Evolutionary conservation across 2,113 vertebrate species (phyloP), one percentile per base, ranked within the genome.

Genomic region (Megalops atlanticus): DNA sequence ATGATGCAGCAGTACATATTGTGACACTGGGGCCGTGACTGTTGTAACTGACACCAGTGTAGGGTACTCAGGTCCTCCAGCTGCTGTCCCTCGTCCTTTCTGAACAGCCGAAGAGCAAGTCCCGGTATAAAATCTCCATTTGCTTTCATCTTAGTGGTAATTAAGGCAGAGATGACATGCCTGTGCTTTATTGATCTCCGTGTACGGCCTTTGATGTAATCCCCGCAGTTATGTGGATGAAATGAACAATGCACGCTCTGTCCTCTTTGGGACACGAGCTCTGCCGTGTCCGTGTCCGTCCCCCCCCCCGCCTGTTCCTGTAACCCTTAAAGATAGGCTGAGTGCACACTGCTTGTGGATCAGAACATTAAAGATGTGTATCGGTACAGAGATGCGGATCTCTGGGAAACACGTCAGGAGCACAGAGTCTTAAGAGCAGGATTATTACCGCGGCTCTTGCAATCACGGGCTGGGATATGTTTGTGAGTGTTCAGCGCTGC

Each of bases 211-310:
- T 86, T 80, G 81, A 84, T 86, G 58, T 24, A 76, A 58, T 83
- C 77, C 39, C 21, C 2, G 49, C 24, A 64, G 38, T 36, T 16
- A 27, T 80, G 64, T 54, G 38, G 84, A 85, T 85, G 71, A 85
- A 84, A 88, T 73, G 81, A 88, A 71, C 24, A 81, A 78, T 79
- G 68, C 74, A 58, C 40, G 45, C 40, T 81, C 39, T 36, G 52
- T 36, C 33, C 8, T 5, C 39, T 33, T 47, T 40, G 18, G 38
- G 49, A 58, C 52, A 58, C 11, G 16, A 52, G 8, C 6, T 39
- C 33, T 38, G 38, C n/a, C 58, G 24, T 64, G 45, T n/a, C 3
- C 45, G 8, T 49, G 45, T 49, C 16, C 10, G 45, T n/a, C n/a
- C n/a, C n/a, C n/a, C n/a, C n/a, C n/a, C n/a, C n/a, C n/a, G n/a